Evolutionary conservation across 1,140 invertebrate species (phyloP).

Genomic region (Drosophila sp.): DNA sequence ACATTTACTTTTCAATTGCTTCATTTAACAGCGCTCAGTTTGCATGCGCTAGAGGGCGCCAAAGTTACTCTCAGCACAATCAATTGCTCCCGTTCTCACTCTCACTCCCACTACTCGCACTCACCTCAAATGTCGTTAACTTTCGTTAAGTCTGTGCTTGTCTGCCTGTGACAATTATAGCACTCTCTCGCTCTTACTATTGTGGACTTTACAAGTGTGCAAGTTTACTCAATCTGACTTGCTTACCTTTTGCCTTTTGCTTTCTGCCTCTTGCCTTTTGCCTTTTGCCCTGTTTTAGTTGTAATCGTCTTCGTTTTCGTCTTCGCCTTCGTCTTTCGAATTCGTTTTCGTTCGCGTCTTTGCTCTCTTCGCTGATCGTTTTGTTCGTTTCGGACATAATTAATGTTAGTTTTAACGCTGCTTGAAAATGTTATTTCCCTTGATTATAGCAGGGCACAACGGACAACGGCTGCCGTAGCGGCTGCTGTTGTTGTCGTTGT

Average conservation of each 20-base stretch:
- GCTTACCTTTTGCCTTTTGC: conserved; percentile 1
- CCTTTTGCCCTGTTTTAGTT: conserved; percentile 28
- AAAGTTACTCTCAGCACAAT: conserved; percentile 5
- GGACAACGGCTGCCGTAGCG: conserved; percentile 50
- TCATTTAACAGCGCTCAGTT: conserved; percentile 16
- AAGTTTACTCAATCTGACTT: too few relatives aligned
- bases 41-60: conserved; percentile 48
- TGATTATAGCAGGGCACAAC: conserved; percentile 81
- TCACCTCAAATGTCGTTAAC: not conserved
- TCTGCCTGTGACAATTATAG: not conserved
- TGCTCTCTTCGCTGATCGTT: conserved; percentile 58
- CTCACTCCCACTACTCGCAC: not conserved
- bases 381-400: conserved; percentile 84
- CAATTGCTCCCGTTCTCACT: conserved; percentile 23
- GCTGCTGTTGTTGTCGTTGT: conserved; percentile 40
- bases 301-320: not conserved
- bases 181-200: not conserved
- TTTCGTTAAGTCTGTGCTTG: not conserved
- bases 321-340: not conserved
- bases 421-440: conserved; percentile 84
- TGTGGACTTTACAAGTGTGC: too few relatives aligned
- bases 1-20: conserved; percentile 48
- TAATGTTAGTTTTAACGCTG: conserved; percentile 85
- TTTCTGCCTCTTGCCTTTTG: too few relatives aligned
- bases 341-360: not conserved